These are phyloP conservation scores for Macrophya alboannulata DNA, from an alignment of 2,888 invertebrate species.

Conservation along the genomic window DNA sequence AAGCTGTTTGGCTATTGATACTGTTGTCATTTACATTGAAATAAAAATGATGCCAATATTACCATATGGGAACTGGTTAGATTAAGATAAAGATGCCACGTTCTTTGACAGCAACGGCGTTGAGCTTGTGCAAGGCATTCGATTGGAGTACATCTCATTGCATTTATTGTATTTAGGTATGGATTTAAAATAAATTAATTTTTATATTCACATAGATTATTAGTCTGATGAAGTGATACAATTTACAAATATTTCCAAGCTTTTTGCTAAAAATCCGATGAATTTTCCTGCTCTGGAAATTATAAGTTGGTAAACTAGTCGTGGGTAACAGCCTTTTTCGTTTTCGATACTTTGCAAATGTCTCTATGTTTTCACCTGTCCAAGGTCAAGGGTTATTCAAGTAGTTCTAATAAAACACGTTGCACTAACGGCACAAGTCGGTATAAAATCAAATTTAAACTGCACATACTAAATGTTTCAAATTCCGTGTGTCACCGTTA, in stretches of 20 bases:
- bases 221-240: conserved; percentile 17
- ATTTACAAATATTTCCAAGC: conserved; percentile 16
- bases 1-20: neutral
- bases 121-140: neutral
- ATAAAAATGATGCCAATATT: conserved; percentile 14
- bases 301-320: neutral
- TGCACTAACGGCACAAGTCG: neutral
- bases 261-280: neutral
- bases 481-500: too few species aligned
- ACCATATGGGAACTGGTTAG: neutral
- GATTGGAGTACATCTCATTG: conserved; percentile 15
- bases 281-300: neutral
- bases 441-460: neutral
- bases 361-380: neutral
- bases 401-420: neutral
- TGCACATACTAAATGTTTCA: too few species aligned
- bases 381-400: neutral
- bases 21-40: conserved; percentile 17
- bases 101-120: neutral
- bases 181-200: conserved; percentile 28
- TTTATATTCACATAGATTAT: conserved; percentile 38
- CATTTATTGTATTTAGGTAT: conserved; percentile 43
- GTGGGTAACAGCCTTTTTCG: neutral
- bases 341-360: neutral
- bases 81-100: conserved; percentile 21